Base-by-base conservation (phyloP, 2,888 invertebrate genomes). In the Caenorhabditis auriculariae region DNA sequence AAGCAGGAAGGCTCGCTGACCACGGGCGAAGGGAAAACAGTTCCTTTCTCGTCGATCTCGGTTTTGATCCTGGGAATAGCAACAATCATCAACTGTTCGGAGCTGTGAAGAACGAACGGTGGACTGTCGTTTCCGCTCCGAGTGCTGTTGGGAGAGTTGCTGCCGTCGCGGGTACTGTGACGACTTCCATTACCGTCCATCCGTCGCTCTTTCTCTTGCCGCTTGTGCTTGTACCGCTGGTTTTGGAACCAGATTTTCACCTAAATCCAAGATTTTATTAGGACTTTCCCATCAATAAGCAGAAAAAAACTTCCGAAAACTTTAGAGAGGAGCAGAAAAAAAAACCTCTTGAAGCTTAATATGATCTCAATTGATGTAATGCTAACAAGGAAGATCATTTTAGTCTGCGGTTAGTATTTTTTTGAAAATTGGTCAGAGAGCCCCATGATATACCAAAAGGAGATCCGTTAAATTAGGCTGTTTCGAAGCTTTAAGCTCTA, bases 211-310 rank as follows among this genome's bases (percentile, higher is more conserved):
- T 61, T 62, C 26, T 66, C 62, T 35, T 69, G 65, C 21, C 72
- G 38, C 52, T 72, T 72, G 56, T 66, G 64, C 54, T 72, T 72
- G 65, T 72, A 72, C 15, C 72, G 61, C 38, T 70, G 69, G 51
- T 72, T 72, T 64, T 72, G 72, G 59, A 70, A 72, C 72, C 72
- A 72, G 57, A 72, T 72, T 52, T 72, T 72, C 51, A 69, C 69
- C 65, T 69, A 55, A 44, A 69, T 45, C 6, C 19, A n/a, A 38
- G 39, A n/a, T n/a, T n/a, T n/a, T n/a, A n/a, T n/a, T n/a, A n/a
- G n/a, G n/a, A n/a, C n/a, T n/a, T n/a, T n/a, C n/a, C n/a, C n/a
- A n/a, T n/a, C n/a, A n/a, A n/a, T n/a, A n/a, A n/a, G n/a, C n/a
- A n/a, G n/a, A n/a, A n/a, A n/a, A n/a, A n/a, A n/a, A n/a, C n/a